phyloP scores from a whole-genome alignment of 2,888 invertebrate genomes.

The Melieria crassipennis region DNA sequence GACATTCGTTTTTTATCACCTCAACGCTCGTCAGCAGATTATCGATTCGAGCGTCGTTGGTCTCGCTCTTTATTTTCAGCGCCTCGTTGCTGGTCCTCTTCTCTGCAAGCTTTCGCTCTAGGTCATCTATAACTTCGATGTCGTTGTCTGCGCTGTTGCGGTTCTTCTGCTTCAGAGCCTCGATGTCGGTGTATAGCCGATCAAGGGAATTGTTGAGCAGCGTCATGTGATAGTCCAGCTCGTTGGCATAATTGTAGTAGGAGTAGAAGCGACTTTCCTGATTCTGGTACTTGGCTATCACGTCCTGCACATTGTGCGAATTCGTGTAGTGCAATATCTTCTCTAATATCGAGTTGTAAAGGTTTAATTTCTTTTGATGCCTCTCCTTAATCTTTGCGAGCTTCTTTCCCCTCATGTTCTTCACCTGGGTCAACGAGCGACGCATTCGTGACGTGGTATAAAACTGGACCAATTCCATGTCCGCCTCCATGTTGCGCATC shows the following conservation, averaged over 20 bases:
- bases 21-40: slow-evolving; percentile 51
- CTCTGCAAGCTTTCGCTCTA: slow-evolving; percentile 46
- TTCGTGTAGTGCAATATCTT: slow-evolving; percentile 54
- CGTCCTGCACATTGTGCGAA: slow-evolving; percentile 49
- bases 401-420: slow-evolving; percentile 56
- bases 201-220: slow-evolving; percentile 54
- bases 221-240: slow-evolving; percentile 60
- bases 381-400: slow-evolving; percentile 52
- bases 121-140: slow-evolving; percentile 23
- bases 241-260: slow-evolving; percentile 61
- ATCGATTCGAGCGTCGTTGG: slow-evolving; percentile 48
- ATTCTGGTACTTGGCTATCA: slow-evolving; percentile 57
- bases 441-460: slow-evolving; percentile 52
- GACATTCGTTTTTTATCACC: slow-evolving; percentile 64
- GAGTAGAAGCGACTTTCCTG: slow-evolving; percentile 62
- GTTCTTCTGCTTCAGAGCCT: slow-evolving; percentile 47
- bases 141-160: slow-evolving; percentile 36
- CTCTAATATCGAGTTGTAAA: slow-evolving; percentile 54
- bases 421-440: slow-evolving; percentile 53
- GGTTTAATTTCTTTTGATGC: slow-evolving; percentile 54
- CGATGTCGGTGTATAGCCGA: slow-evolving; percentile 53
- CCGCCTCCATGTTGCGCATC: slow-evolving; percentile 54
- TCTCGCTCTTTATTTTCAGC: slow-evolving; percentile 41
- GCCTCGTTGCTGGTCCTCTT: slow-evolving; percentile 46
- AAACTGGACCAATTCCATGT: slow-evolving; percentile 54